A percentile compares a stretch with the other conserved stretches of the same genome.
Evolutionary conservation across 2,113 vertebrate genomes (phyloP).

Genomic region (Arvicanthis niloticus): DNA sequence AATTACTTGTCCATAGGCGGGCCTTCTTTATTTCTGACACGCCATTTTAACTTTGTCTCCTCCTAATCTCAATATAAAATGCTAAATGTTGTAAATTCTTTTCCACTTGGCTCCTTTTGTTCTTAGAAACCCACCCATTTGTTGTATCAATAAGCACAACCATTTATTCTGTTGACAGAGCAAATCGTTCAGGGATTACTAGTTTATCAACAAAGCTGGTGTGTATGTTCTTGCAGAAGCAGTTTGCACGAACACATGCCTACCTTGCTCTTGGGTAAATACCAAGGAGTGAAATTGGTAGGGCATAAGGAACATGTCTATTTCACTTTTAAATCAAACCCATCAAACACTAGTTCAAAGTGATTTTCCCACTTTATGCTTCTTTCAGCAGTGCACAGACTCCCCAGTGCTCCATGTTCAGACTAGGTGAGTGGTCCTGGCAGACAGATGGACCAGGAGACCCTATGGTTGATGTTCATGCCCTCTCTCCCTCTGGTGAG

Average conservation of each 20-base stretch:
- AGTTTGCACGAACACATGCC: background rate
- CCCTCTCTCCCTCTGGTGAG: background rate
- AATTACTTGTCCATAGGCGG: background rate
- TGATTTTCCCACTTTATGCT: background rate
- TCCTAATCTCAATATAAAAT: constrained; percentile 23
- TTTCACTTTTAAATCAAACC: background rate
- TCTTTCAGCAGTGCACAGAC: background rate
- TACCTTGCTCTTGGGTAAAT: background rate
- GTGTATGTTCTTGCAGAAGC: background rate
- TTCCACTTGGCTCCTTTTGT: background rate
- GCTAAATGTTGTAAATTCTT: background rate
- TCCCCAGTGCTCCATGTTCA: background rate
- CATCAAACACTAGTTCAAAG: constrained; percentile 35
- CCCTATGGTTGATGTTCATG: background rate
- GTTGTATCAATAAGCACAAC: background rate
- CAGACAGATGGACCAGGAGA: background rate
- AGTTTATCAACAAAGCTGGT: background rate
- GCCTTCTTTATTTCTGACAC: background rate
- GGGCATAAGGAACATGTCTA: background rate
- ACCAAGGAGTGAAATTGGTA: background rate
- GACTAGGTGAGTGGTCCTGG: background rate
- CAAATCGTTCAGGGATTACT: background rate
- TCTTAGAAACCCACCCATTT: background rate
- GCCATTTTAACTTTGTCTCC: background rate
- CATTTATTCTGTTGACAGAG: background rate